phyloP scores from a whole-genome alignment of 2,888 invertebrate genomes.

The Drosophila formosana region DNA sequence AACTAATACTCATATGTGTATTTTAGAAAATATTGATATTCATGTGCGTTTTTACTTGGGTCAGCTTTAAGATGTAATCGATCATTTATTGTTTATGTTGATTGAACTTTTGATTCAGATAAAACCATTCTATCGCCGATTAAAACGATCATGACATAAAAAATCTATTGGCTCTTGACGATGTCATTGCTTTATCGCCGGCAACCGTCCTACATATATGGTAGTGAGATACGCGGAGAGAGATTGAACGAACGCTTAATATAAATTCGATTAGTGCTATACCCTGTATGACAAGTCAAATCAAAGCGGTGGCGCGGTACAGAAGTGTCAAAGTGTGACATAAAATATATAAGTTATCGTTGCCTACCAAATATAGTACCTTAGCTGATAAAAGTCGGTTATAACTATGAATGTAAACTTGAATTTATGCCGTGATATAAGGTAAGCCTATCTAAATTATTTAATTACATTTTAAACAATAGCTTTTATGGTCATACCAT shows the following conservation, averaged over 20 bases:
- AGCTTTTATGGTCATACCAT: neutral
- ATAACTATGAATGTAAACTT: neutral
- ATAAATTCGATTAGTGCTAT: slow-evolving; percentile 4
- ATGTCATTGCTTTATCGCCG: slow-evolving; percentile 51
- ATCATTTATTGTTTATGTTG: slow-evolving; percentile 10
- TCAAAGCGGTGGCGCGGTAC: neutral
- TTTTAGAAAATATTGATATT: neutral
- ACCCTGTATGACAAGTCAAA: slow-evolving; percentile 19
- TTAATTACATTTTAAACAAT: neutral
- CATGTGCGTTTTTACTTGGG: neutral
- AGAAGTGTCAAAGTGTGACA: neutral
- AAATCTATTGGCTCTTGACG: slow-evolving; percentile 56
- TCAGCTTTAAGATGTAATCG: neutral
- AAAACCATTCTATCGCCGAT: slow-evolving; percentile 41
- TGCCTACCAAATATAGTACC: neutral
- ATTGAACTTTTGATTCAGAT: slow-evolving; percentile 26
- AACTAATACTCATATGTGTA: slow-evolving; percentile 3
- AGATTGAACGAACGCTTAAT: neutral
- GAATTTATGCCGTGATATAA: neutral
- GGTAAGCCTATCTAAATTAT: neutral
- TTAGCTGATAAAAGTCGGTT: neutral
- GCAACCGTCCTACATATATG: slow-evolving; percentile 7
- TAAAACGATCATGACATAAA: slow-evolving; percentile 73
- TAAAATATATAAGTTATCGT: neutral
- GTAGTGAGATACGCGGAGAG: slow-evolving; percentile 5